Conservation (phyloP, 2,113 vertebrate genomes). For the Cricetomys ansorgei region DNA sequence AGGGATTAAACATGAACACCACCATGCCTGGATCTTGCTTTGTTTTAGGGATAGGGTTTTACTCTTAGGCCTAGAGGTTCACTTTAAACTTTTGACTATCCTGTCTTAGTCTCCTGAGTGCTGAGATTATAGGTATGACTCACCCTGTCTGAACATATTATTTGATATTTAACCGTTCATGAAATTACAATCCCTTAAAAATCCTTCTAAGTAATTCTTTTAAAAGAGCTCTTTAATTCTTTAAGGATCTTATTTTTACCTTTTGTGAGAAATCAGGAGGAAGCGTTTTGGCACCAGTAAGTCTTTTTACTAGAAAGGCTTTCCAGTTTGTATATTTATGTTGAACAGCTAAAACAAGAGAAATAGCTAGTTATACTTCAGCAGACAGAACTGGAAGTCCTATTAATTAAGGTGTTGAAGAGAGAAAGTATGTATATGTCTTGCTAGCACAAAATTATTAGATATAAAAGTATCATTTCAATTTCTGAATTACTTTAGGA, state of each 20-base stretch:
- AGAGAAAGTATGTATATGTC: background rate
- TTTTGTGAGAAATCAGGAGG: conserved; percentile 96
- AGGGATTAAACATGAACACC: background rate
- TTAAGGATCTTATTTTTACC: conserved; percentile 87
- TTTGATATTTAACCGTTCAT: background rate
- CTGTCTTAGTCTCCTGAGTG: background rate
- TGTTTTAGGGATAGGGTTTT: background rate
- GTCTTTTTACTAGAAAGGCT: conserved; percentile 98
- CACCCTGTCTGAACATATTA: background rate
- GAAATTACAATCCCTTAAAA: conserved; percentile 4
- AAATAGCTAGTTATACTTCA: conserved; percentile 73
- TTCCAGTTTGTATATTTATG: conserved; percentile 99
- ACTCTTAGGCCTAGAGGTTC: background rate
- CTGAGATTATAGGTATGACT: background rate
- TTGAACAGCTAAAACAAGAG: conserved; percentile 93
- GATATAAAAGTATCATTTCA: conserved; percentile 7
- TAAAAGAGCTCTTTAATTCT: background rate
- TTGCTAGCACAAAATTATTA: background rate
- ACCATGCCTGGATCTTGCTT: background rate
- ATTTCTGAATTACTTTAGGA: background rate
- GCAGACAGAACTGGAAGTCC: background rate
- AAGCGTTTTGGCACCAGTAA: conserved; percentile 99
- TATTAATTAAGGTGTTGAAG: background rate
- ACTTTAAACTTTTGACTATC: background rate
- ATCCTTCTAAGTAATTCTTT: conserved; percentile 5